Base-by-base conservation (phyloP, 2,888 invertebrate species). In the Aporophyla lueneburgensis region DNA sequence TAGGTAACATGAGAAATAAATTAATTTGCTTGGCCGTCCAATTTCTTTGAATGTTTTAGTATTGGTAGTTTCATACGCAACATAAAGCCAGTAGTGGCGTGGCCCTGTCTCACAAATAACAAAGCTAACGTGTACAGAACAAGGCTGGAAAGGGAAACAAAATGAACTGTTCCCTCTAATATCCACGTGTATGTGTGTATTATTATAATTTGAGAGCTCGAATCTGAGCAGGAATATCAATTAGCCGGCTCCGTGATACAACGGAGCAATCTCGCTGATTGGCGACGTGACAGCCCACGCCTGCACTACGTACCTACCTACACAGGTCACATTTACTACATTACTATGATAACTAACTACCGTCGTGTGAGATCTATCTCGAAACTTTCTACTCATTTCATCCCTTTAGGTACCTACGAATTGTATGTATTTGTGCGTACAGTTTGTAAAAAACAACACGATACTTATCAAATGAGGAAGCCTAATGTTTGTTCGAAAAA, bases 161-260 rank as follows among this genome's bases (percentile, higher is more conserved):
- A 61, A 61, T 24, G 33, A 33, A 19, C 12, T 46, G 43, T 14
- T 33, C 46, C 40, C 49, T 51, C n/a, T 63, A 43, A 24, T 3
- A 54, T n/a, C 27, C 61, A 33, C 33, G 49, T 12, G 16, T 43
- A 14, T 49, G 43, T 49, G 40, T 54, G 33, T 54, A 43, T 71
- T 56, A 51, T 83, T 61, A 61, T 68, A 33, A 59, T 56, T 51
- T 33, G 53, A 71, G 66, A 53, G n/a, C 51, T 54, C 54, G 53
- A 72, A 66, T 74, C 69, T 67, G 53, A 46, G 67, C 58, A 67
- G 69, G 74, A 74, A 79, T 76, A 86, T 86, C 58, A 84, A 83
- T 86, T 72, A 80, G 54, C 40, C 27, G 46, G 33, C 53, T 83
- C 27, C 56, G 63, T 40, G 66, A 62, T 72, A 62, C 72, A 79